These are phyloP conservation scores for Rhagoletis zephyria DNA, from an alignment of 1,140 invertebrate species.

Conservation along the genomic window DNA sequence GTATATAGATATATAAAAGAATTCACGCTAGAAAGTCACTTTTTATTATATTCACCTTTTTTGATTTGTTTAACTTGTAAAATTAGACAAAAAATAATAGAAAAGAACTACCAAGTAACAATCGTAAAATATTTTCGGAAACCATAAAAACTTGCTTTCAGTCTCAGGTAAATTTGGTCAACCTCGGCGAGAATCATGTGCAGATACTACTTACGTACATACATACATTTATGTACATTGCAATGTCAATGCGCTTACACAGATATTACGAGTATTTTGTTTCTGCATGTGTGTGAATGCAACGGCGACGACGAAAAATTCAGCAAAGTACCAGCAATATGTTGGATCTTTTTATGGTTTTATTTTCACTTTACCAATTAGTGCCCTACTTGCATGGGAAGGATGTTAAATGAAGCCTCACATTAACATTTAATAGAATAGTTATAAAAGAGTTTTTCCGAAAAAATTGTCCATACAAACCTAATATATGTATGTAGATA, in stretches of 20 bases:
- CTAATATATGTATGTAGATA: neutral
- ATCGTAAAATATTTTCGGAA: slow-evolving; percentile 39
- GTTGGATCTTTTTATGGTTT: slow-evolving; percentile 13
- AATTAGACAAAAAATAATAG: slow-evolving; percentile 8
- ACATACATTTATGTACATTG: neutral
- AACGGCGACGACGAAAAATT: neutral
- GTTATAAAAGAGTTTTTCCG: slow-evolving; percentile 1
- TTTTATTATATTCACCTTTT: slow-evolving; percentile 49
- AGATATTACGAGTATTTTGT: neutral
- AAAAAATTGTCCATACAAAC: neutral
- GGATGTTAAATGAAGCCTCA: slow-evolving; percentile 2
- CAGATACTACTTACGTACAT: neutral
- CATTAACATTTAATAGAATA: neutral
- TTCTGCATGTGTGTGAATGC: no score
- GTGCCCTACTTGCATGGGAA: neutral
- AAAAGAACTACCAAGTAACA: neutral
- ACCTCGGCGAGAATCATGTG: slow-evolving; percentile 1
- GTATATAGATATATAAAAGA: neutral
- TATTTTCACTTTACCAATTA: slow-evolving; percentile 23
- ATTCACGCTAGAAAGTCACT: slow-evolving; percentile 39
- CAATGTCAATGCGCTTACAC: neutral
- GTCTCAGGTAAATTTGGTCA: slow-evolving; percentile 40
- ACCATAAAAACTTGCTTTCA: slow-evolving; percentile 45
- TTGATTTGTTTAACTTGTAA: slow-evolving; percentile 46
- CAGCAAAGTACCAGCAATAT: neutral